Evolutionary conservation across 2,888 invertebrate genomes (phyloP).

Genomic region (Tetragonula carbonaria): DNA sequence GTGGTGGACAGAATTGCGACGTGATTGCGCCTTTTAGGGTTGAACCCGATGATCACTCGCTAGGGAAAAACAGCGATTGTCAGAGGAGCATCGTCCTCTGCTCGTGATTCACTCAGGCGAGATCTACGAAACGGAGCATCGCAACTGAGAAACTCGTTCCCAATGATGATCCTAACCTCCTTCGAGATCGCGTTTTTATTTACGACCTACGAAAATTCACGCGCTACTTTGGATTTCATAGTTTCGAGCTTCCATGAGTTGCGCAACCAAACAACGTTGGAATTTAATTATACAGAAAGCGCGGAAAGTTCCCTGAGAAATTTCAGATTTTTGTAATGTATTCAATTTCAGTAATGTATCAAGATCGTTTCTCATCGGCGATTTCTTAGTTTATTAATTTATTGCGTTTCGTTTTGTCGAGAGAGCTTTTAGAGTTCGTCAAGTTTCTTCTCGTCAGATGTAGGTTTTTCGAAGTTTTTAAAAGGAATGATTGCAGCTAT

Average conservation of each 20-base stretch:
- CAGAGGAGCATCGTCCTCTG: constrained; percentile 75
- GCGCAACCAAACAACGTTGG: background rate
- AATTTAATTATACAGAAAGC: background rate
- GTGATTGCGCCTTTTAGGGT: constrained; percentile 78
- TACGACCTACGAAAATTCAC: background rate
- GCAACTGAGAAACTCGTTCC: constrained; percentile 72
- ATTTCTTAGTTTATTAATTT: too few relatives aligned
- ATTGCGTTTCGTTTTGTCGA: too few relatives aligned
- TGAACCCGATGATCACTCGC: constrained; percentile 63
- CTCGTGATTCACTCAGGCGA: constrained; percentile 67
- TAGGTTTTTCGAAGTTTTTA: background rate
- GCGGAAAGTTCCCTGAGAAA: too few relatives aligned
- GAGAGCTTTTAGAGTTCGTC: background rate
- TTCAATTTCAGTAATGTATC: too few relatives aligned
- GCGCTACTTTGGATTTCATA: background rate
- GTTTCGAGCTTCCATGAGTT: background rate
- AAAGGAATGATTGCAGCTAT: background rate
- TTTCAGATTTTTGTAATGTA: too few relatives aligned
- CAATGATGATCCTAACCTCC: constrained; percentile 52
- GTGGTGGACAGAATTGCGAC: constrained; percentile 66
- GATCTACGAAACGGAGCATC: constrained; percentile 68
- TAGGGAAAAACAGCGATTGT: constrained; percentile 70
- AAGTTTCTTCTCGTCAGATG: background rate
- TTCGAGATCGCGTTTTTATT: constrained; percentile 26
- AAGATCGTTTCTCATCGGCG: too few relatives aligned